phyloP scores from a whole-genome alignment of 2,888 invertebrate species.

The Agrenia bidenticulata region DNA sequence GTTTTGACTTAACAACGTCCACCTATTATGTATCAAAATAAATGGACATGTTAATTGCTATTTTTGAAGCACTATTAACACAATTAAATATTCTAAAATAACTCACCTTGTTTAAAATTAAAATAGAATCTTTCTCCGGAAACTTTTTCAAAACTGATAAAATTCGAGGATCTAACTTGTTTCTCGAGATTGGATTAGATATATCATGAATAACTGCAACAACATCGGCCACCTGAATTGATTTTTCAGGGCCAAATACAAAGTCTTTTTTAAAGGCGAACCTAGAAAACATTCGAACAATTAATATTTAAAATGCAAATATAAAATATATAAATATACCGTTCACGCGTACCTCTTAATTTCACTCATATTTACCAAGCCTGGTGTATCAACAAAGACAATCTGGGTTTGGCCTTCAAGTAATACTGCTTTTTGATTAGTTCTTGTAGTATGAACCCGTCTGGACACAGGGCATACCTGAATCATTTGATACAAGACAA shows the following conservation, averaged over 20 bases:
- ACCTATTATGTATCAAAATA: too few relatives aligned
- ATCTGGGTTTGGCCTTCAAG: slow-evolving; percentile 79
- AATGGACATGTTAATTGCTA: too few relatives aligned
- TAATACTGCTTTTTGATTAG: slow-evolving; percentile 70
- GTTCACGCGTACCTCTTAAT: slow-evolving; percentile 63
- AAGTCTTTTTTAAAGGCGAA: slow-evolving; percentile 64
- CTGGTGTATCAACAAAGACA: slow-evolving; percentile 91
- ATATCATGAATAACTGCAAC: slow-evolving; percentile 86
- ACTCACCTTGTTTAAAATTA: slow-evolving; percentile 86
- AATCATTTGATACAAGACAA: neutral
- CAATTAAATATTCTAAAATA: neutral
- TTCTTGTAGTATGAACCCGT: slow-evolving; percentile 88
- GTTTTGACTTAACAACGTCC: slow-evolving; percentile 70
- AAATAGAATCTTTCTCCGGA: slow-evolving; percentile 63
- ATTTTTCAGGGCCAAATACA: slow-evolving; percentile 63
- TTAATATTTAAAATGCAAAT: neutral
- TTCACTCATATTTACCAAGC: slow-evolving; percentile 72
- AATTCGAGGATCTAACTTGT: slow-evolving; percentile 69
- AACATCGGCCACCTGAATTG: slow-evolving; percentile 71
- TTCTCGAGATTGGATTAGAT: slow-evolving; percentile 68
- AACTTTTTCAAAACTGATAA: slow-evolving; percentile 68
- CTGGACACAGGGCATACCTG: slow-evolving; percentile 87
- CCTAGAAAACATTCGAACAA: slow-evolving; percentile 56
- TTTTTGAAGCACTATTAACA: neutral
- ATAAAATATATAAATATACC: neutral